Evolutionary conservation across 2,888 invertebrate species (phyloP).

Genomic region (Stenurella melanura): DNA sequence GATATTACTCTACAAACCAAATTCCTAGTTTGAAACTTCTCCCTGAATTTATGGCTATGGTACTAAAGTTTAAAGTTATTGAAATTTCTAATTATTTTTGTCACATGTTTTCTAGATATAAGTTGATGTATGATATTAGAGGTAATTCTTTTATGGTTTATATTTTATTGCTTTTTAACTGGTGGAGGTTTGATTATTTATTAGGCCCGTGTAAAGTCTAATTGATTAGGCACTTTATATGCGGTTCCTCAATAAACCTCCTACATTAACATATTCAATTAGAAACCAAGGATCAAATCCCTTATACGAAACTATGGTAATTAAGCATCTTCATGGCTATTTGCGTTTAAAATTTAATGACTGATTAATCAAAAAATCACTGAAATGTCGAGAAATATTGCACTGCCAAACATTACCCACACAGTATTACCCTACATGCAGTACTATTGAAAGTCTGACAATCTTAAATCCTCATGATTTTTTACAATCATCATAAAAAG

Average conservation of each 20-base stretch:
- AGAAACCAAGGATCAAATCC: not conserved
- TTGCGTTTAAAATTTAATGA: too few species aligned
- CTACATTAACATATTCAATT: not conserved
- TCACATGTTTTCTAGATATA: not conserved
- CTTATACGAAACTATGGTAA: not conserved
- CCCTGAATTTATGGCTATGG: not conserved
- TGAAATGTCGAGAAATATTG: too few species aligned
- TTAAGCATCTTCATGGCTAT: too few species aligned
- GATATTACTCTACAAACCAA: conserved; percentile 1
- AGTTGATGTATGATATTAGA: not conserved
- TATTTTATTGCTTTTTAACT: not conserved
- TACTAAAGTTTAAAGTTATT: not conserved
- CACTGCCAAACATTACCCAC: too few species aligned
- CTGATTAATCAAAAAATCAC: too few species aligned
- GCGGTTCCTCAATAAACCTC: not conserved
- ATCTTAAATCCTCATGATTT: too few species aligned
- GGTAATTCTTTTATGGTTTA: not conserved
- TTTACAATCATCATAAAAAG: too few species aligned
- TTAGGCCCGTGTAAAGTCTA: not conserved
- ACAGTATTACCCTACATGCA: too few species aligned
- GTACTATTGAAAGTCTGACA: too few species aligned
- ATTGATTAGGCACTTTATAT: conserved; percentile 6
- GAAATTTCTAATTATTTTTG: conserved; percentile 7
- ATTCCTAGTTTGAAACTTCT: conserved; percentile 7
- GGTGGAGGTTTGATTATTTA: not conserved